Evolutionary conservation across 2,797 vertebrate genomes (phyloP), one percentile per base, ranked within the genome.

Genomic region (Enteromius radiatus): DNA sequence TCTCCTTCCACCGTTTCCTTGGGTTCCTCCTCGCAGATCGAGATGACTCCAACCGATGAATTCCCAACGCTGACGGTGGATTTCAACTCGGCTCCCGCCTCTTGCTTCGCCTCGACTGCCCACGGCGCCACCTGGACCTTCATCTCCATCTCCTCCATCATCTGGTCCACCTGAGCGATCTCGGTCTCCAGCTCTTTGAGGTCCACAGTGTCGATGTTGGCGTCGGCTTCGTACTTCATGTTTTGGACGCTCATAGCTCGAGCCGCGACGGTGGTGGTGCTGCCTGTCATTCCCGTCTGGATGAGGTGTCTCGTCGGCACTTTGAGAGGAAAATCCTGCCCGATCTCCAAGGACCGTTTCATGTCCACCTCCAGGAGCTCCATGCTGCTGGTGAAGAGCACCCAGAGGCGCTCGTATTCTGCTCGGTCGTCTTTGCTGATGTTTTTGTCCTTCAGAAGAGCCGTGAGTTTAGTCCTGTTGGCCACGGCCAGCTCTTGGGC

Each of bases 111-210:
- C 88, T 98, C 97, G 54, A 99, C 97, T 0, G 97, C 96, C 98
- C 98, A 99, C 70, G 96, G 97, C 31, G 96, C 97, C 80, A 99
- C 97, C 89, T 95, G 97, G 86, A 99, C 97, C 89, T 98, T 99
- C 97, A 96, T 97, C 90, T 99, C 98, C 98, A 99, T 99, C 91
- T 99, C 96, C 86, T 97, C 94, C 94, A 97, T 96, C 97, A 99
- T 98, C 90, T 97, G 95, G 85, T 93, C 96, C 89, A 99, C 95
- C 91, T 98, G 96, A 84, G 92, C 89, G 89, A 99, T 96, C 92
- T 99, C 98, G 7, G 91, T 91, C 88, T 97, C 97, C 86, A 99
- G 93, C 76, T 97, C 96, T 70, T 93, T 93, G 78, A 98, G 92
- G 84, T 99, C 97, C 21, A 93, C 91, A 21, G 95, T 96, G 86